These are phyloP conservation scores for Struthidea cinerea DNA, from an alignment of 2,113 vertebrate species.

Conservation along the genomic window DNA sequence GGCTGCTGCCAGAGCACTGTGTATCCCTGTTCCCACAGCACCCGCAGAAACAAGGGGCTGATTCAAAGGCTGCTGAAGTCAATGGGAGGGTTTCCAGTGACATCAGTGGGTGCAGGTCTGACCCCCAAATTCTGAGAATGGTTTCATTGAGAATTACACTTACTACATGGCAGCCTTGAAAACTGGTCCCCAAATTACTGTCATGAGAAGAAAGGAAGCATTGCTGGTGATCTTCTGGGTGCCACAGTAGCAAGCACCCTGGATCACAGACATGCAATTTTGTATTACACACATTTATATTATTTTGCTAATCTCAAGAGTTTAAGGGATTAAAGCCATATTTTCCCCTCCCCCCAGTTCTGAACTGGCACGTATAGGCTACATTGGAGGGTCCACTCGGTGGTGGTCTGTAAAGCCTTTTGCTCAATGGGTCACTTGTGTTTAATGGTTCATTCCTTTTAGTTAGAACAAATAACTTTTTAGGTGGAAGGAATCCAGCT, in stretches of 20 bases:
- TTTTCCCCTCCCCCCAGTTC: background rate
- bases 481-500: background rate
- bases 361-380: background rate
- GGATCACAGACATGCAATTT: background rate
- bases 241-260: background rate
- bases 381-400: background rate
- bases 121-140: background rate
- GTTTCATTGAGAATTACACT: background rate
- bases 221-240: background rate
- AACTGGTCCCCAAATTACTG: background rate
- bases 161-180: background rate
- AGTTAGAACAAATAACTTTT: background rate
- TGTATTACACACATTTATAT: background rate
- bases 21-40: background rate
- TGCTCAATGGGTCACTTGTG: background rate
- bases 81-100: background rate
- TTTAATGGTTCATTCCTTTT: background rate
- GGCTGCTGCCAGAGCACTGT: background rate
- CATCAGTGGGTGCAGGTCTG: fast-evolving
- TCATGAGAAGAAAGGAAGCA: background rate
- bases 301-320: background rate
- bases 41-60: background rate
- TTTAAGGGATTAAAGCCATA: background rate
- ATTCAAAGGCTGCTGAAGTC: background rate
- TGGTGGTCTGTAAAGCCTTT: background rate